These are phyloP conservation scores for Maconellicoccus hirsutus DNA, from an alignment of 1,140 invertebrate species.

Conservation along the genomic window DNA sequence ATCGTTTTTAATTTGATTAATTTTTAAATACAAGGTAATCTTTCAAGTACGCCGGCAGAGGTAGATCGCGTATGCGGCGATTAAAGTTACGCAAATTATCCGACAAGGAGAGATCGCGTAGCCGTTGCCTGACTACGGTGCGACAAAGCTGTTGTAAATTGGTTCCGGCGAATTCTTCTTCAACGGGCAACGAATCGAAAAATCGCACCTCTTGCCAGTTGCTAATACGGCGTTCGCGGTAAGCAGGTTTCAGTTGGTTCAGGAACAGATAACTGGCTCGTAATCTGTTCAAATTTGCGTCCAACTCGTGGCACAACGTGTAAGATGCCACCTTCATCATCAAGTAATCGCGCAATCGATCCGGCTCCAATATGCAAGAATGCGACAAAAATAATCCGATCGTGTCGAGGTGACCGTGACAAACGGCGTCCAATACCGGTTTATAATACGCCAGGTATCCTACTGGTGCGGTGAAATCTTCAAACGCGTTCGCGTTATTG, in stretches of 20 bases:
- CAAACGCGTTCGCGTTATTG: neutral
- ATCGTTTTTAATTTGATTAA: neutral
- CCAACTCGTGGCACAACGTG: neutral
- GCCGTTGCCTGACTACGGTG: neutral
- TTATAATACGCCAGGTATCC: neutral
- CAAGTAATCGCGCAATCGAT: neutral
- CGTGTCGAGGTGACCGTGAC: neutral
- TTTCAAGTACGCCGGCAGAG: neutral
- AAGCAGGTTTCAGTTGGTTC: neutral
- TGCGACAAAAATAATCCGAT: neutral
- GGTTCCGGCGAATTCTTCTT: neutral
- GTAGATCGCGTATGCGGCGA: neutral
- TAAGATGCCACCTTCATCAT: neutral
- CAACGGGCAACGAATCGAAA: neutral
- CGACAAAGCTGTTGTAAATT: neutral
- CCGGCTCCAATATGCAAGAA: neutral
- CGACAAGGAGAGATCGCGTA: neutral
- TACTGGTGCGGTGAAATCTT: neutral
- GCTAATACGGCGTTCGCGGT: neutral
- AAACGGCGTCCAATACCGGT: conserved; percentile 6
- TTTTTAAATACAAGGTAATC: neutral
- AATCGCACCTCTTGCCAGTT: neutral
- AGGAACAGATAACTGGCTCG: neutral
- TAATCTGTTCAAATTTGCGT: neutral
- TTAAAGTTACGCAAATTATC: neutral